Evolutionary conservation across 2,888 invertebrate genomes (phyloP).

Genomic region (Dendrolimus pini): DNA sequence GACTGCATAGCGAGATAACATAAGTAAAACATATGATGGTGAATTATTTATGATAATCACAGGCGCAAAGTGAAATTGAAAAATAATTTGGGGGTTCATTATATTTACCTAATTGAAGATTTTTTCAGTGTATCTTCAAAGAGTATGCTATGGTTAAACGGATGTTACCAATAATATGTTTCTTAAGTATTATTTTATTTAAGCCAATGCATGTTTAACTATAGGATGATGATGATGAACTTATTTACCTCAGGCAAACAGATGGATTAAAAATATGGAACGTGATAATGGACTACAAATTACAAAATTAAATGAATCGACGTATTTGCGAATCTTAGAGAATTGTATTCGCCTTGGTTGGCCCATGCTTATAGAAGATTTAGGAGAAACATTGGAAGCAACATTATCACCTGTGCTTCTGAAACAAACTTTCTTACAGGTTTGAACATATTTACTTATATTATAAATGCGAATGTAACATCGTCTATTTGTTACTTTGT

Average conservation of each 20-base stretch:
- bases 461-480: not conserved
- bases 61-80: too few species aligned
- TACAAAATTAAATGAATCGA: constrained; percentile 86
- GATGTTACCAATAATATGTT: too few species aligned
- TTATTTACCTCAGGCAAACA: constrained; percentile 80
- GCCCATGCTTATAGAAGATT: constrained; percentile 91
- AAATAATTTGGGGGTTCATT: too few species aligned
- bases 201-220: too few species aligned
- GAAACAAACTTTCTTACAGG: constrained; percentile 86
- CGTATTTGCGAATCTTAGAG: constrained; percentile 87
- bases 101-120: too few species aligned
- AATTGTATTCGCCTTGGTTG: constrained; percentile 88
- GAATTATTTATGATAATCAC: too few species aligned
- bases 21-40: too few species aligned
- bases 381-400: constrained; percentile 92
- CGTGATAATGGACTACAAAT: constrained; percentile 83
- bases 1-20: too few species aligned
- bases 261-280: constrained; percentile 95
- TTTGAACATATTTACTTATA: constrained; percentile 26
- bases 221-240: too few species aligned
- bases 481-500: not conserved
- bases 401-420: constrained; percentile 88
- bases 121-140: too few species aligned
- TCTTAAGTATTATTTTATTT: too few species aligned
- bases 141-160: too few species aligned